Evolutionary conservation across 2,797 vertebrate genomes (phyloP), one percentile per base, ranked within the genome.

Genomic region (Anabas testudineus): DNA sequence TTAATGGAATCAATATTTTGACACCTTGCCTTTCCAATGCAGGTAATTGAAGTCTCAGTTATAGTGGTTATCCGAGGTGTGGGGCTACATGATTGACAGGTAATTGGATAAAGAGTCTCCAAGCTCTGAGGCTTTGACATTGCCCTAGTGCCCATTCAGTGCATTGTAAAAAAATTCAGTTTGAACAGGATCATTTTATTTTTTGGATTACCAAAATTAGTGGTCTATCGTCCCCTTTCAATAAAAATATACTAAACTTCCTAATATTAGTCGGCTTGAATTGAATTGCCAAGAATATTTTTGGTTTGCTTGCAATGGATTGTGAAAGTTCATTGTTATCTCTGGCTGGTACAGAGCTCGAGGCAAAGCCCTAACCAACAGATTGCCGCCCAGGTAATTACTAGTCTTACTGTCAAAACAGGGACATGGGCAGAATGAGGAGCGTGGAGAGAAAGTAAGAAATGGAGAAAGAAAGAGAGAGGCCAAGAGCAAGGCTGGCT

Each of bases 1-100:
- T 90, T 87, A 91, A 90, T 80, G 65, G 74, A 91, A 89, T 92
- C 90, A 88, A 90, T 91, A 84, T 88, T 90, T 88, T 92, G 90
- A 91, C 90, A 91, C 83, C 47, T 75, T 72, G 76, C 65, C 78
- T 77, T 88, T 36, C 67, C 67, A 58, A 24, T 78, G 81, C 56
- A 82, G 66, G 80, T 84, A 85, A 90, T 87, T 83, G 74, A 86
- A 84, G 83, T 88, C 71, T 78, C 76, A 79, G 77, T 75, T 85
- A 72, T 58, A 7, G 76, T 53, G 62, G 74, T 75, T 87, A 85
- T 90, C 87, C 39, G 65, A 69, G 84, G 84, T 81, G 77, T 41
- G 24, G 64, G 57, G 56, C 15, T 59, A 67, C 37, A 66, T 76
- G 86, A 91, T 80, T 85, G 86, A 86, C 83, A 87, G 73, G 72